These are phyloP conservation scores for Sceliomorpha sp. DNA, from an alignment of 2,888 invertebrate genomes.

Conservation along the genomic window DNA sequence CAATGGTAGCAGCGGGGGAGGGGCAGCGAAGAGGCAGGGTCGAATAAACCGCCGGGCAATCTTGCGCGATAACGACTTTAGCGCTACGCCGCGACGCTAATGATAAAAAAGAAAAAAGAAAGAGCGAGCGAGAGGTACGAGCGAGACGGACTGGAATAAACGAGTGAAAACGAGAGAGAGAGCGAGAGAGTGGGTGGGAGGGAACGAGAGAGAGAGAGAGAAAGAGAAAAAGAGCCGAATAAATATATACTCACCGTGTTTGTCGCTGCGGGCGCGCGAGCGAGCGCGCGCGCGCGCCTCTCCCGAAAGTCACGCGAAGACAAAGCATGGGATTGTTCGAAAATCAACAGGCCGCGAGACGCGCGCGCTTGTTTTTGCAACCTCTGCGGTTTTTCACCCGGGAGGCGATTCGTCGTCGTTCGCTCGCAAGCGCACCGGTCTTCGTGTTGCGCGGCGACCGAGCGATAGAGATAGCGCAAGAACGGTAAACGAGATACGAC, in stretches of 20 bases:
- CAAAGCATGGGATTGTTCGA: slow-evolving; percentile 49
- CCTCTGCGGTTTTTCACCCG: slow-evolving; percentile 41
- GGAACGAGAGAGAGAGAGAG: too few species aligned
- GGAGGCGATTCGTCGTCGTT: too few species aligned
- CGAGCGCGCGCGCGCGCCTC: slow-evolving; percentile 18
- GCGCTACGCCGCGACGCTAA: slow-evolving; percentile 52
- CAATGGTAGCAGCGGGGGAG: slow-evolving; percentile 52
- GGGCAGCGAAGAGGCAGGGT: slow-evolving; percentile 34
- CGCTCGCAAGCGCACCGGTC: too few species aligned
- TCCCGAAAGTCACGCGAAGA: slow-evolving; percentile 43
- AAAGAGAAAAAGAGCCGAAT: slow-evolving; percentile 49
- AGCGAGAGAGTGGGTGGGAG: too few species aligned
- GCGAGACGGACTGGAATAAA: too few species aligned
- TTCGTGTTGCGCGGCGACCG: too few species aligned
- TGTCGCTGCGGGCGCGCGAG: slow-evolving; percentile 3
- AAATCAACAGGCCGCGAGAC: slow-evolving; percentile 47
- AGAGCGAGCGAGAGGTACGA: too few species aligned
- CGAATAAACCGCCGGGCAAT: slow-evolving; percentile 53
- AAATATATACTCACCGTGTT: slow-evolving; percentile 33
- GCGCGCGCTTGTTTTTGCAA: slow-evolving; percentile 42
- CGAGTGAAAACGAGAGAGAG: too few species aligned
- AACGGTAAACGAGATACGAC: too few species aligned
- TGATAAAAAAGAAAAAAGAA: slow-evolving; percentile 51
- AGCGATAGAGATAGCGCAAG: too few species aligned
- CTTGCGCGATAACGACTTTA: slow-evolving; percentile 56